Evolutionary conservation across 2,797 vertebrate genomes (phyloP).

Genomic region (Lutjanus campechanus): DNA sequence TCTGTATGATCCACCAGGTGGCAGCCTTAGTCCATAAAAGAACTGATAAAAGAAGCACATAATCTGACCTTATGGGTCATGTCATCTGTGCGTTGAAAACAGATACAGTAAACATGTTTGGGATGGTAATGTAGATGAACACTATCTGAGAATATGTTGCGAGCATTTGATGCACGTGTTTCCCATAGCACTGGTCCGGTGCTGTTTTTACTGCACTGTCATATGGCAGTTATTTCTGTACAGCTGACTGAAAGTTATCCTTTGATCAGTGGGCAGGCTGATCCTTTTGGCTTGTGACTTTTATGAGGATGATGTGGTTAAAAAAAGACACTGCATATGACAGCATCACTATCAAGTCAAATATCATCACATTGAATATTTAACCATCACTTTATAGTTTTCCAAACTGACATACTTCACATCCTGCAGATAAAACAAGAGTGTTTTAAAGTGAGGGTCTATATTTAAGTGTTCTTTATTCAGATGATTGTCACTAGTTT

Average conservation of each 20-base stretch:
- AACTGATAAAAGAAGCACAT: accelerated
- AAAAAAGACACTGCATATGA: neutral
- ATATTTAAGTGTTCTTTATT: neutral
- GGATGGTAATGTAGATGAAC: neutral
- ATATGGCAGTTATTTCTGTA: neutral
- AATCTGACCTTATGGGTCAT: neutral
- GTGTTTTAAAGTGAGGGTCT: neutral
- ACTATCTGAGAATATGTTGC: neutral
- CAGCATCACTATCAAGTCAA: neutral
- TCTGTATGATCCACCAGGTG: conserved; percentile 66
- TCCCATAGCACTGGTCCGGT: neutral
- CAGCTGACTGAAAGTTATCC: neutral
- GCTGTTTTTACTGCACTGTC: neutral
- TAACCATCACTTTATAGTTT: neutral
- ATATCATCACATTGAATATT: neutral
- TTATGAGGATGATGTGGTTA: neutral
- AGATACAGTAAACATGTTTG: neutral
- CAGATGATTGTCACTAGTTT: neutral
- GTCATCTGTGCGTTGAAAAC: neutral
- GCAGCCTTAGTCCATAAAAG: conserved; percentile 23
- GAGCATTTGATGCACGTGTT: conserved; percentile 3
- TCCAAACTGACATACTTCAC: neutral
- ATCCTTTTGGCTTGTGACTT: neutral
- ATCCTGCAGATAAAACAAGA: neutral
- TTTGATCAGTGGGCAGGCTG: neutral